A percentile compares a stretch with the other conserved stretches of the same genome.
Conservation (phyloP, 2,797 vertebrate genomes). For the Scarus forsteni region DNA sequence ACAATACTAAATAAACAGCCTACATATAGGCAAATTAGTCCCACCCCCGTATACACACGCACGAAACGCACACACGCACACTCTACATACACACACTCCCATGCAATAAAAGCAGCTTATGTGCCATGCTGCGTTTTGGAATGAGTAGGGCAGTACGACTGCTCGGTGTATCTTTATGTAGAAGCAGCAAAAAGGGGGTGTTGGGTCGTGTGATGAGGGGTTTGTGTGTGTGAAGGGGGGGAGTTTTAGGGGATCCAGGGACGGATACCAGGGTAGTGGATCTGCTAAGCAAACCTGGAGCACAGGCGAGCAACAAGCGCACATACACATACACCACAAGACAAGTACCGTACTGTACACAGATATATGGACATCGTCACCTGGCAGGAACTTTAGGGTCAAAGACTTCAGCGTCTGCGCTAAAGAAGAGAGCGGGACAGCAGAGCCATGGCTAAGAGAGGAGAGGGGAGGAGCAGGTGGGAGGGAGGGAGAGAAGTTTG, state of each 20-base stretch:
- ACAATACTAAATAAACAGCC: conserved; percentile 79
- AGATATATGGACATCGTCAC: conserved; percentile 81
- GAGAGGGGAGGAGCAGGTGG: conserved; percentile 27
- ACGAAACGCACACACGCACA: conserved; percentile 58
- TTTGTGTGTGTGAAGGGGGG: background rate
- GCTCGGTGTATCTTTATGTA: conserved; percentile 74
- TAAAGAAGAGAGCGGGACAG: conserved; percentile 69
- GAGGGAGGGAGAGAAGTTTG: conserved; percentile 29
- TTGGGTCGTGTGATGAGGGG: conserved; percentile 35
- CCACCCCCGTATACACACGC: conserved; percentile 64
- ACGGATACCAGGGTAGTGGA: conserved; percentile 62
- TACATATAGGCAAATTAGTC: conserved; percentile 81
- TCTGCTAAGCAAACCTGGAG: conserved; percentile 78
- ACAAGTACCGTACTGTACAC: conserved; percentile 85
- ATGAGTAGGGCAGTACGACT: conserved; percentile 74
- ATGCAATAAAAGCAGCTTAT: conserved; percentile 82
- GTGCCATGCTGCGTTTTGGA: conserved; percentile 81
- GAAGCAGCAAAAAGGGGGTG: conserved; percentile 69
- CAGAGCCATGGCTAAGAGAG: conserved; percentile 67
- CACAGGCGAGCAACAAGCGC: conserved; percentile 80
- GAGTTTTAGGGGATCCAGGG: conserved; percentile 46
- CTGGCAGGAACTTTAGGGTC: conserved; percentile 69
- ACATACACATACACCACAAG: conserved; percentile 83
- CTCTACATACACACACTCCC: conserved; percentile 74
- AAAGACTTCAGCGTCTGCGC: conserved; percentile 68